phyloP scores from a whole-genome alignment of 2,797 vertebrate species.

The Hippocampus kuda region DNA sequence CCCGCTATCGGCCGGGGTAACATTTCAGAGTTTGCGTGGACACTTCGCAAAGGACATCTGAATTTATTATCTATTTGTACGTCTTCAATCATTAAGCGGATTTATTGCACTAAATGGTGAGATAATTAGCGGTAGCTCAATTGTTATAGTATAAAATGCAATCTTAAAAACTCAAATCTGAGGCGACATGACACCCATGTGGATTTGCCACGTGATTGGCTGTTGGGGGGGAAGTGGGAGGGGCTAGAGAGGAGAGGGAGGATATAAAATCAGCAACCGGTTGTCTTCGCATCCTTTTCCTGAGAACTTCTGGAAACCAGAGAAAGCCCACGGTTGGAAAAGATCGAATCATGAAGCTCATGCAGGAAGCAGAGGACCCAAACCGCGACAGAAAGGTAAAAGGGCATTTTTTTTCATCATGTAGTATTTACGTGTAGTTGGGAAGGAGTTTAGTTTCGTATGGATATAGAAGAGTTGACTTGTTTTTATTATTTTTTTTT shows the following conservation, averaged over 20 bases:
- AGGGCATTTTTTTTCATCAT: background rate
- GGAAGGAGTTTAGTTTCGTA: background rate
- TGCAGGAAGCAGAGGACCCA: constrained; percentile 7
- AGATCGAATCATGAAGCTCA: constrained; percentile 6
- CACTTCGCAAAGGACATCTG: background rate
- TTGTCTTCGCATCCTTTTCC: background rate
- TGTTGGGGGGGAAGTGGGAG: background rate
- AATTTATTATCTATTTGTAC: background rate
- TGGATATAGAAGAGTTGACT: background rate
- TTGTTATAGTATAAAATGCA: background rate
- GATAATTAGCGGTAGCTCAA: background rate
- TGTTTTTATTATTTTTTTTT: background rate
- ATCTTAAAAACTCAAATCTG: background rate
- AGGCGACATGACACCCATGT: too few species aligned
- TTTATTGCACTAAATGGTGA: background rate
- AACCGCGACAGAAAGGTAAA: constrained; percentile 6
- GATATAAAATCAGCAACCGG: background rate
- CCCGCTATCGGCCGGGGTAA: background rate
- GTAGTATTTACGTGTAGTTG: background rate
- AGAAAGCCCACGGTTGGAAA: background rate
- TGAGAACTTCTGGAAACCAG: background rate
- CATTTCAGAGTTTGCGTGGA: background rate
- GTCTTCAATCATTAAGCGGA: background rate
- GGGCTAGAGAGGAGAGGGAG: background rate
- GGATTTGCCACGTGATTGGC: background rate